A percentile compares a stretch with the other conserved stretches of the same genome.
These are phyloP conservation scores for Sander vitreus DNA, from an alignment of 2,113 vertebrate species.

Conservation along the genomic window DNA sequence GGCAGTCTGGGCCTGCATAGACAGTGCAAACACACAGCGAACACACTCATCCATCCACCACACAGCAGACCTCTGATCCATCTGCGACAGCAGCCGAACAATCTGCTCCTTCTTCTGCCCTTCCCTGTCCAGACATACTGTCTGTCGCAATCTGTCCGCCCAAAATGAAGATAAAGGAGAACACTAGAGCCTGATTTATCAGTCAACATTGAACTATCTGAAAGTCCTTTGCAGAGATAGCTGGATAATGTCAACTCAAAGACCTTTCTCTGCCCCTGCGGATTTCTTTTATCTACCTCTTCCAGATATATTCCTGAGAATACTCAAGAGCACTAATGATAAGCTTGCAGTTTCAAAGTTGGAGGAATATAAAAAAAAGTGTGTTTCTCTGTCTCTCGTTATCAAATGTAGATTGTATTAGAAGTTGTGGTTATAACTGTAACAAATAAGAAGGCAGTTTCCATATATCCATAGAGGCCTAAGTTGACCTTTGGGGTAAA, in stretches of 20 bases:
- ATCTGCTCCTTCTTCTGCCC: conserved; percentile 83
- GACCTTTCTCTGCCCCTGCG: conserved; percentile 43
- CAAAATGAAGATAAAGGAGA: conserved; percentile 87
- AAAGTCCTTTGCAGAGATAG: conserved; percentile 78
- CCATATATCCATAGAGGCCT: conserved; percentile 12
- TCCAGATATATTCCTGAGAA: conserved; percentile 65
- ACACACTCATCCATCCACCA: conserved; percentile 71
- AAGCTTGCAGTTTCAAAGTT: conserved; percentile 56
- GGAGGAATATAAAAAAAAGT: conserved; percentile 25
- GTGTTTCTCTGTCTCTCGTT: conserved; percentile 29
- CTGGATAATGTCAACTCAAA: conserved; percentile 84
- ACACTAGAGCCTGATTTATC: conserved; percentile 84
- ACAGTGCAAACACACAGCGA: conserved; percentile 70
- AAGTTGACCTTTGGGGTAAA: conserved; percentile 34
- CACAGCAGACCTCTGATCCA: conserved; percentile 68
- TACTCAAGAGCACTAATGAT: conserved; percentile 55
- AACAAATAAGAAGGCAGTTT: conserved; percentile 31
- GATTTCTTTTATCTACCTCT: conserved; percentile 68
- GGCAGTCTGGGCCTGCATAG: conserved; percentile 74
- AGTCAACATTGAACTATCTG: conserved; percentile 77
- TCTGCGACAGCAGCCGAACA: conserved; percentile 77
- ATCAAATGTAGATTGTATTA: background rate
- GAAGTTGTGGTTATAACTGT: conserved; percentile 18
- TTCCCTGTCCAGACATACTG: conserved; percentile 77
- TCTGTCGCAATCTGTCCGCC: conserved; percentile 72